Conservation (phyloP, 1,140 invertebrate genomes). For the Leucophenga varia region DNA sequence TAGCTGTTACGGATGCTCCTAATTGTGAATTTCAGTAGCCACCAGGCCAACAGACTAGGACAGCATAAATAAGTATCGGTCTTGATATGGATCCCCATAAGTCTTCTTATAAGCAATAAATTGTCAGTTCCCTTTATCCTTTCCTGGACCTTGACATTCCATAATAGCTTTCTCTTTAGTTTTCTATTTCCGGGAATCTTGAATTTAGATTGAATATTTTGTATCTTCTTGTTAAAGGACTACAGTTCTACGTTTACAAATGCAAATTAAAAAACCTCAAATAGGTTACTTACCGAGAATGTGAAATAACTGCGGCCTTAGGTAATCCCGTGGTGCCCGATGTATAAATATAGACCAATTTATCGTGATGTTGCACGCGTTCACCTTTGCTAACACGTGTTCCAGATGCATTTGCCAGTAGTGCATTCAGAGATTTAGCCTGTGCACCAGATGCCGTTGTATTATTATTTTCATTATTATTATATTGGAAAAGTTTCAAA, state of each 20-base stretch:
- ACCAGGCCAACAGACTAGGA: no score
- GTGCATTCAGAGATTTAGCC: slow-evolving; percentile 34
- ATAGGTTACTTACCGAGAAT: slow-evolving; percentile 60
- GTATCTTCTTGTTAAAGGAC: no score
- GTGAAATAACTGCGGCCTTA: slow-evolving; percentile 82
- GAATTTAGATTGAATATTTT: background rate
- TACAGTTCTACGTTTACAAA: background rate
- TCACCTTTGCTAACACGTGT: background rate
- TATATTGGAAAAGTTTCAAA: slow-evolving; percentile 61
- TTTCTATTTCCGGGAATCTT: no score
- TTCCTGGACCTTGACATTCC: no score
- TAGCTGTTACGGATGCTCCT: no score
- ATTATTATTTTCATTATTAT: slow-evolving; percentile 45
- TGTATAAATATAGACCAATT: slow-evolving; percentile 81
- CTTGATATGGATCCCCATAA: no score
- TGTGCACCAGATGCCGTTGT: slow-evolving; percentile 16
- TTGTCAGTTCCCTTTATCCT: no score
- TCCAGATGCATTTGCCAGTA: slow-evolving; percentile 21
- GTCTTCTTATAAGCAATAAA: no score
- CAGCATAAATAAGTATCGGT: no score
- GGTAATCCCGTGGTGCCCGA: slow-evolving; percentile 88
- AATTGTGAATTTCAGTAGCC: no score
- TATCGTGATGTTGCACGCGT: slow-evolving; percentile 58
- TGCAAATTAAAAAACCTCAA: slow-evolving; percentile 3
- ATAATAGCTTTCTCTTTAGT: no score